These are phyloP conservation scores for Emys orbicularis DNA, from an alignment of 2,797 vertebrate species.

Conservation along the genomic window DNA sequence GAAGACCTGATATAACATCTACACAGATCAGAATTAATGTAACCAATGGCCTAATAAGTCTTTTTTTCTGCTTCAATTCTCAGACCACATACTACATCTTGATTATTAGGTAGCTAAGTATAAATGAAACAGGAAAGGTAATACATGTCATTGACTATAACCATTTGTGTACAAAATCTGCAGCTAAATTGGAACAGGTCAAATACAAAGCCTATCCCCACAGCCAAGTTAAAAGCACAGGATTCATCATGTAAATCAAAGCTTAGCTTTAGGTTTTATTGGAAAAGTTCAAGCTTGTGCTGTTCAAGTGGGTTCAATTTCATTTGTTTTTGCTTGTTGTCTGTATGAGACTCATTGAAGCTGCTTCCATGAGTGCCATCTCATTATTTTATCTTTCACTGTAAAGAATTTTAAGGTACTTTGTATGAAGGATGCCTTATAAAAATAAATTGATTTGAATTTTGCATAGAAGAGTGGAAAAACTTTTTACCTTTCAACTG, in stretches of 20 bases:
- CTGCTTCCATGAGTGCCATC: not conserved
- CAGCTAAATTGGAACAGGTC: not conserved
- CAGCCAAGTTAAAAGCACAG: not conserved
- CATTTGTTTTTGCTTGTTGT: not conserved
- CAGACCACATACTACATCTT: not conserved
- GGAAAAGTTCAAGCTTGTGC: not conserved
- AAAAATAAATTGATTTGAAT: slow-evolving; percentile 33
- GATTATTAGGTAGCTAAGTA: not conserved
- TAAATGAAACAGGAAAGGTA: not conserved
- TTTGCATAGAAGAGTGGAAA: not conserved
- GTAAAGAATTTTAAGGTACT: not conserved
- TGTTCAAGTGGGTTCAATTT: not conserved
- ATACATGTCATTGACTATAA: not conserved
- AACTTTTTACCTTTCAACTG: not conserved
- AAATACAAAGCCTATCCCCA: not conserved
- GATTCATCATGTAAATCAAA: not conserved
- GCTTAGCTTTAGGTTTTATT: not conserved
- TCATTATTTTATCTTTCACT: slow-evolving; percentile 42
- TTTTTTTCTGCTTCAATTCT: not conserved
- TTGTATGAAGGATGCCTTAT: not conserved
- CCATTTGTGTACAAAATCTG: not conserved
- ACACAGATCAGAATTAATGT: not conserved
- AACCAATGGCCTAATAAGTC: not conserved
- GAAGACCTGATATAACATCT: not conserved
- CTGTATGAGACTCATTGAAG: slow-evolving; percentile 15